Evolutionary conservation across 2,888 invertebrate species (phyloP).

Genomic region (Caenorhabditis angaria): DNA sequence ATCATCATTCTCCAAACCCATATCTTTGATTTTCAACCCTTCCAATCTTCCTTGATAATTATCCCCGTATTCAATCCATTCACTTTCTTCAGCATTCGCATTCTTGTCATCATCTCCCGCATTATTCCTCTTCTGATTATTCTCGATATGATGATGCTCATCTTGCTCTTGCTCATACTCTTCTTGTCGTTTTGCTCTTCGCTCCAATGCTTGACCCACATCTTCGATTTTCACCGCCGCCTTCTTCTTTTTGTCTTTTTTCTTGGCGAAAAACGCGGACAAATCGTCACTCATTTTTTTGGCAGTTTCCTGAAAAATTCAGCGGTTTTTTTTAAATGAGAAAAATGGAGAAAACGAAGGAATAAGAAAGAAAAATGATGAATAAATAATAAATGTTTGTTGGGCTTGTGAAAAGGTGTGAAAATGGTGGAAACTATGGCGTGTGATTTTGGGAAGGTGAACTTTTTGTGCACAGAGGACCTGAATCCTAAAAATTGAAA

Average conservation of each 20-base stretch:
- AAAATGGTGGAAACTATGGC: neutral
- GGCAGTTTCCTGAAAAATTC: neutral
- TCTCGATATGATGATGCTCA: no score
- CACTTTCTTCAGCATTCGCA: conserved; percentile 54
- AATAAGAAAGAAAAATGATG: neutral
- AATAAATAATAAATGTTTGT: no score
- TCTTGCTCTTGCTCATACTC: conserved; percentile 47
- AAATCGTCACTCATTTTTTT: conserved; percentile 61
- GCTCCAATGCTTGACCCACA: conserved; percentile 62
- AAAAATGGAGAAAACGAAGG: neutral
- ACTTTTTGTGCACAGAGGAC: no score
- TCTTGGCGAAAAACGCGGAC: conserved; percentile 67
- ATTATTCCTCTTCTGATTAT: conserved; percentile 35
- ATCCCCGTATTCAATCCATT: conserved; percentile 60
- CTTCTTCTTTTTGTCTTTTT: conserved; percentile 68
- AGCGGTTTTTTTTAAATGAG: neutral
- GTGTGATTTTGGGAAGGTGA: no score
- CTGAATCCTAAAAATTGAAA: no score
- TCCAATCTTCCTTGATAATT: conserved; percentile 53
- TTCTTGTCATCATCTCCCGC: conserved; percentile 27
- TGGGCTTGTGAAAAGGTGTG: neutral
- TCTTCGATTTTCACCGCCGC: conserved; percentile 63
- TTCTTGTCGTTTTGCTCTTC: conserved; percentile 55
- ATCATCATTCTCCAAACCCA: conserved; percentile 53
- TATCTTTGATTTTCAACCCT: conserved; percentile 59